Evolutionary conservation across 2,888 invertebrate genomes (phyloP).

Genomic region (Pinctada fucata): DNA sequence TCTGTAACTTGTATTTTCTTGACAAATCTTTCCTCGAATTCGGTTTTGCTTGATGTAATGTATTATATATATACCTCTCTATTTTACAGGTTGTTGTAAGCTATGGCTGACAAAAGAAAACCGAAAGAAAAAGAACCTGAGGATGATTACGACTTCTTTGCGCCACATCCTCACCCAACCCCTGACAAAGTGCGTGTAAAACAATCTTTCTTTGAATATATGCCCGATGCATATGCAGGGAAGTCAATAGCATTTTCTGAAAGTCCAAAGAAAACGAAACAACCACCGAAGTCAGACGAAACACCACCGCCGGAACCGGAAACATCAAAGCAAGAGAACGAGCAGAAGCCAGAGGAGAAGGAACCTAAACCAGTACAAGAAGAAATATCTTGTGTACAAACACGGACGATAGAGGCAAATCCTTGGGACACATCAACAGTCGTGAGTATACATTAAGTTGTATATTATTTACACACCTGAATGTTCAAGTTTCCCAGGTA

Average conservation of each 20-base stretch:
- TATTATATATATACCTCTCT: background rate
- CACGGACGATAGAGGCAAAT: slow-evolving; percentile 51
- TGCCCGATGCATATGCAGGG: slow-evolving; percentile 66
- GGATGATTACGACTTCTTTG: slow-evolving; percentile 64
- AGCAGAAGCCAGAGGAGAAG: slow-evolving; percentile 27
- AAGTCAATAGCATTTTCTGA: slow-evolving; percentile 63
- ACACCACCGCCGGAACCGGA: slow-evolving; percentile 26
- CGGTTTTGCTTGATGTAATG: no score
- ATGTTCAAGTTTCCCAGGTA: no score
- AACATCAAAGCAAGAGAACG: background rate
- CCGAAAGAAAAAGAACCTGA: slow-evolving; percentile 45
- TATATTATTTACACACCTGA: background rate
- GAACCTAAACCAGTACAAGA: slow-evolving; percentile 42
- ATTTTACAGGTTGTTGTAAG: background rate
- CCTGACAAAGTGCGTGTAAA: slow-evolving; percentile 60
- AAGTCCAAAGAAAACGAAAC: slow-evolving; percentile 17
- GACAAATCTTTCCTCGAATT: no score
- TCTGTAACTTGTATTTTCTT: no score
- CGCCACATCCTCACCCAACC: slow-evolving; percentile 61
- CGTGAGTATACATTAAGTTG: slow-evolving; percentile 46
- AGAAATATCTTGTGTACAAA: slow-evolving; percentile 47
- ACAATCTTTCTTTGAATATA: slow-evolving; percentile 63
- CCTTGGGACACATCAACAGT: slow-evolving; percentile 55
- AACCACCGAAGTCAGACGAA: slow-evolving; percentile 37
- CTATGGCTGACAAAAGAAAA: slow-evolving; percentile 33